Evolutionary conservation across 2,888 invertebrate genomes (phyloP), one percentile per base, ranked within the genome.

Genomic region (Hartigia nigra): DNA sequence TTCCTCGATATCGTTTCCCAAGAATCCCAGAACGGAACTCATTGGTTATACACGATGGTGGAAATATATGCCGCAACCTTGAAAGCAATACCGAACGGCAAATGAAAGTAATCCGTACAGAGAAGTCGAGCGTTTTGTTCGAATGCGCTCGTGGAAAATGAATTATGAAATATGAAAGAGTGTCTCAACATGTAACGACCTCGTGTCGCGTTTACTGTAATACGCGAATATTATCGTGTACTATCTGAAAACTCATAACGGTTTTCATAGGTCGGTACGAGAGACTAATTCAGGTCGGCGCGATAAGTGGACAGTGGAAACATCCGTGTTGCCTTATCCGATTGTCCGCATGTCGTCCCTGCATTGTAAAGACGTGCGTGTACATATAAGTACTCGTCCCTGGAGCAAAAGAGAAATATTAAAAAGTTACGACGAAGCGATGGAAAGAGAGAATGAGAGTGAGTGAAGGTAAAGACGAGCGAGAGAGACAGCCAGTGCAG

Each of bases 311-410:
- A 55, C 55, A 55, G 23, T 55, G 55, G 23, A 55, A 55, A 55
- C 55, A 55, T 55, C 55, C 55, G 55, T 23, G 55, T 55, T 23
- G 9, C 55, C 55, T 55, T 55, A 55, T 55, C 55, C 23, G 55
- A 55, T 55, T 23, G 55, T 55, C 55, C 23, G 55, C 9, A 23
- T 23, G 14, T 55, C 55, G 55, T 55, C 23, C 55, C 55, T 55
- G 55, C 55, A 23, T 55, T 55, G 55, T 55, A 23, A 81, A 80
- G 81, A 79, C 79, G 80, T 81, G 80, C 85, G 81, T 86, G 87
- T 82, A 86, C 87, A 85, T 87, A 86, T 87, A 87, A 86, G 87
- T 86, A 85, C 87, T 83, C 83, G 82, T 82, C 76, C 80, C 76
- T 70, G 76, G 76, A 31, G 76, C 75, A 72, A 55, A 55, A 55